Evolutionary conservation across 2,797 vertebrate species (phyloP).

Genomic region (Semaprochilodus insignis): DNA sequence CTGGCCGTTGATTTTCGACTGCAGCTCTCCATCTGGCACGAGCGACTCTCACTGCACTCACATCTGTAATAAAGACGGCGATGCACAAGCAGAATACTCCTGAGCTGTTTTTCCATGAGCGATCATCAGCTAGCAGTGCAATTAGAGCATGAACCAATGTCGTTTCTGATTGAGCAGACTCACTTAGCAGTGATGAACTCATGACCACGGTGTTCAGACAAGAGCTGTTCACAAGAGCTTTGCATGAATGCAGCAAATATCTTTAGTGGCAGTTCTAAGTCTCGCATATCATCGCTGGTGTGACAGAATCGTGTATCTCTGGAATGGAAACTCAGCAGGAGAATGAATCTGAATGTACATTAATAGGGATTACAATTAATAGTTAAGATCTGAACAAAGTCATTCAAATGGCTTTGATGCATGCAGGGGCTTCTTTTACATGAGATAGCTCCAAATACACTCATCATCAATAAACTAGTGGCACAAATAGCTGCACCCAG

Average conservation of each 20-base stretch:
- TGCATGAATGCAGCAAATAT: constrained; percentile 57
- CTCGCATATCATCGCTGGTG: not conserved
- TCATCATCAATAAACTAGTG: too few relatives aligned
- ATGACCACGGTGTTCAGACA: not conserved
- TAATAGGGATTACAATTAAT: not conserved
- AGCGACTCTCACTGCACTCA: not conserved
- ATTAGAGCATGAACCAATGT: constrained; percentile 3
- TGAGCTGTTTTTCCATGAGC: not conserved
- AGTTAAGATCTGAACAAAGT: too few relatives aligned
- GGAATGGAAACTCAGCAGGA: not conserved
- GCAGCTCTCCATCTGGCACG: not conserved
- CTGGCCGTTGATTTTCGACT: not conserved
- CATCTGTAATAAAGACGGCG: not conserved
- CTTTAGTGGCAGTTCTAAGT: constrained; percentile 37
- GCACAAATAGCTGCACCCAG: too few relatives aligned
- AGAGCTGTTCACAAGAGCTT: not conserved
- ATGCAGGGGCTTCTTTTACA: too few relatives aligned
- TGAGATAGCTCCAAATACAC: too few relatives aligned
- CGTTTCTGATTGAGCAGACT: not conserved
- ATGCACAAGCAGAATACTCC: not conserved
- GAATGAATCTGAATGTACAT: not conserved
- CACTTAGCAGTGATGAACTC: not conserved
- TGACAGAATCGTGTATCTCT: not conserved
- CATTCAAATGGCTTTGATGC: too few relatives aligned
- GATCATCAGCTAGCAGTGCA: not conserved